These are phyloP conservation scores for Saccopteryx bilineata DNA, from an alignment of 2,113 vertebrate species.

Conservation along the genomic window DNA sequence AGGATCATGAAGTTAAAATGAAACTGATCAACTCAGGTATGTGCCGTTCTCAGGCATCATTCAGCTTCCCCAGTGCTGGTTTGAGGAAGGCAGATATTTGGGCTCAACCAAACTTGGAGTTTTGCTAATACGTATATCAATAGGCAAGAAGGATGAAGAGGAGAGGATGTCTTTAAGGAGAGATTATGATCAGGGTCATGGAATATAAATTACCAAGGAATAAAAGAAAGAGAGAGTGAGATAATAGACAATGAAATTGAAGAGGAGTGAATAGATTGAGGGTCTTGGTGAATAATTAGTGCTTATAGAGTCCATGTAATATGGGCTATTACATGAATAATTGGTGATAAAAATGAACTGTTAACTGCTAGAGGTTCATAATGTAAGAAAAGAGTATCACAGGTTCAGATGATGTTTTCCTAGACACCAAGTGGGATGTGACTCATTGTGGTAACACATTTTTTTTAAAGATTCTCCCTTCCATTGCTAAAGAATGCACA, in stretches of 20 bases:
- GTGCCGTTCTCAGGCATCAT: neutral
- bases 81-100: neutral
- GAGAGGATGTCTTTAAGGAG: neutral
- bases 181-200: neutral
- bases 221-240: neutral
- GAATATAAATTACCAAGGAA: conserved; percentile 7
- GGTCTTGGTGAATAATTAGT: neutral
- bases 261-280: neutral
- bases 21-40: neutral
- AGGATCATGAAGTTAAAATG: neutral
- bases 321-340: neutral
- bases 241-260: neutral
- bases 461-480: neutral
- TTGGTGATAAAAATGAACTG: neutral
- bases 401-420: neutral
- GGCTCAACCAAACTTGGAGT: neutral
- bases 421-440: neutral
- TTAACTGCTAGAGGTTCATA: neutral
- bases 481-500: neutral
- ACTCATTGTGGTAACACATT: neutral
- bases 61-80: neutral
- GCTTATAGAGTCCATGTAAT: neutral
- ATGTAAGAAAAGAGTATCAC: neutral
- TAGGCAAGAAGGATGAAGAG: neutral
- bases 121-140: neutral